Base-by-base conservation (phyloP, 2,797 vertebrate genomes). In the Tiaroga cobitis region DNA sequence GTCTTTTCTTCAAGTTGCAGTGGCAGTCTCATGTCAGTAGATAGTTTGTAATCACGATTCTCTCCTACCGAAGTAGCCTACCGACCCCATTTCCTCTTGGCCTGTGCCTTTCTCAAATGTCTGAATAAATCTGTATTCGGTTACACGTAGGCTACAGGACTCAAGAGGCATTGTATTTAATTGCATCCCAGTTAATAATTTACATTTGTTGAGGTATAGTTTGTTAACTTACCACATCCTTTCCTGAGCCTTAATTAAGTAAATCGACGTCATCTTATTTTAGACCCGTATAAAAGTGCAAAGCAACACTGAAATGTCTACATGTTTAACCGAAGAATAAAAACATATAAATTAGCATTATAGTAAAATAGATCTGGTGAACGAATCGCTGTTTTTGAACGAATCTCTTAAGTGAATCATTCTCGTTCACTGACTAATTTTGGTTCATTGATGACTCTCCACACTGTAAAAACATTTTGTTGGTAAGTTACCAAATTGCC, bases 201-300 rank as follows among this genome's bases (percentile, higher is more conserved):
- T 21, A 96, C 91, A 90, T 91, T 75, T 91, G 89, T 92, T 89
- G 90, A 93, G 91, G 90, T 91, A 91, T 92, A 92, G 90, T 83
- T 89, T 91, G 94, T 93, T 94, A 92, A 92, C 91, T 93, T 91
- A 91, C 92, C 92, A 82, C 90, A 90, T 91, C 92, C 90, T 84
- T 88, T 93, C 88, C 85, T 94, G 92, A 93, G 88, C 94, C 92
- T 96, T 95, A 95, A 95, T 95, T 95, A 95, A 95, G 87, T 90
- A 24, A 88, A 88, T 32, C 16, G 56, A 88, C 89, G 86, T 91
- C 92, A 91, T 92, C 88, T 13, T 26, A 87, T 87, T 76, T 69
- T 81, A 76, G 56, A 87, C 82, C 9, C 10, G 29, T 63, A 63
- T 29, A 65, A 65, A 88, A 21, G 8, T 15, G 8, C 34, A 79